Percentiles rank a stretch among this genome's conserved stretches.
These are phyloP conservation scores for Acyrthosiphon pisum DNA, from an alignment of 1,140 invertebrate species.

Conservation along the genomic window DNA sequence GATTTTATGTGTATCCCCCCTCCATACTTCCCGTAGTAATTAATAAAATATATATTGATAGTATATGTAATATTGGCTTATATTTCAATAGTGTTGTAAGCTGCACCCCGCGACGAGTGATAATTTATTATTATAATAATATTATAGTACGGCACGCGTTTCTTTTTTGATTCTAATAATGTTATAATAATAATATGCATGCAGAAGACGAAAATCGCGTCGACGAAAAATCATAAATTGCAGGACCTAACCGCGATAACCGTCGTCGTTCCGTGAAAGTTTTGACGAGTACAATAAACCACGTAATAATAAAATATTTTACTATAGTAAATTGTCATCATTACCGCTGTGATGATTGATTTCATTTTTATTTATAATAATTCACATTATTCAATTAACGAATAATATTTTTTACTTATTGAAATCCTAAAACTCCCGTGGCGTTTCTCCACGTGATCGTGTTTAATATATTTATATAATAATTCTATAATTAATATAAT, in stretches of 20 bases:
- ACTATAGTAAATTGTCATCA: not conserved
- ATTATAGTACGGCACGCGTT: not conserved
- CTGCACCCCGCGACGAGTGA: too few species aligned
- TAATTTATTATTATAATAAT: not conserved
- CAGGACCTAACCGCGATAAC: not conserved
- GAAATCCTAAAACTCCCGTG: not conserved
- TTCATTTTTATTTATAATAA: slow-evolving; percentile 20
- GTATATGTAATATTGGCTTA: not conserved
- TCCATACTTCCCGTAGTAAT: not conserved
- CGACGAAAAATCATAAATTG: not conserved
- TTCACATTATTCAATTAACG: not conserved
- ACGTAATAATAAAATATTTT: not conserved
- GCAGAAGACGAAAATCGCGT: not conserved
- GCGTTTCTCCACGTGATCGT: not conserved
- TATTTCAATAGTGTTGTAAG: not conserved
- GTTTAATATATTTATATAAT: not conserved
- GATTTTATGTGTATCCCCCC: not conserved
- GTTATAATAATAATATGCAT: not conserved
- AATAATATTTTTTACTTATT: not conserved
- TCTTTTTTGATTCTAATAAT: not conserved
- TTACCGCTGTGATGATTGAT: not conserved
- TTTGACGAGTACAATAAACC: not conserved
- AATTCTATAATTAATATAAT: not conserved
- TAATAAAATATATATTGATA: not conserved
- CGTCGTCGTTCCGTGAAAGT: not conserved